Evolutionary conservation across 1,140 invertebrate species (phyloP), one percentile per base, ranked within the genome.

Genomic region (Apis laboriosa): DNA sequence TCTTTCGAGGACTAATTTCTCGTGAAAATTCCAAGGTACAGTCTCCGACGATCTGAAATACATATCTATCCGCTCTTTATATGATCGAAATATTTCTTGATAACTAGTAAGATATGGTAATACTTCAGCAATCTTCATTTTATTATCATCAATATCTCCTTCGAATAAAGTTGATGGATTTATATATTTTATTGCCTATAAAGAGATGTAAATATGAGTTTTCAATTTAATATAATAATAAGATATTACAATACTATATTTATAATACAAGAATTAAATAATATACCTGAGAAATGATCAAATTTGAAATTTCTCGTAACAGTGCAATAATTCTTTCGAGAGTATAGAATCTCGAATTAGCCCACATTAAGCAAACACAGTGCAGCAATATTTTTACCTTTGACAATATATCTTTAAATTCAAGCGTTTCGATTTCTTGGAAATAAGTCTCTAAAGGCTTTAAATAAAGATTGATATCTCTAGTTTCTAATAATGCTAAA

Each of bases 301-400:
- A 92, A 94, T 98, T 98, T 68, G 96, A 96, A 68, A 98, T 95
- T 93, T 97, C 95, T 91, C 96, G 95, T 7, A 98, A 92, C 1
- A 98, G 93, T 8, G 96, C 95, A 21, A 97, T 95, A 88, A 97
- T 96, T 83, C 96, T 95, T 28, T 96, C 96, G 9, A 97, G 96
- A 5, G 95, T 96, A 92, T 97, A 98, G 91, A 98, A 97, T 86
- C 96, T 95, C 0, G 97, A 98, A 90, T 97, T 96, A 1, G 96
- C 96, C 98, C 98, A 99, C 15, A 98, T 94, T 9, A 98, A 92
- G 75, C 97, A 97, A 11, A 98, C 95, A n/a, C 96, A 96, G 87
- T 98, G 96, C 83, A 96, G 85, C 58, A 98, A 92, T 0, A 96
- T 95, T 71, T 96, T 95, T 56, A 98, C 94, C 24, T 96, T 94